A percentile compares a stretch with the other conserved stretches of the same genome.
Evolutionary conservation across 2,797 vertebrate genomes (phyloP).

Genomic region (Neosilurus mollespiculum): DNA sequence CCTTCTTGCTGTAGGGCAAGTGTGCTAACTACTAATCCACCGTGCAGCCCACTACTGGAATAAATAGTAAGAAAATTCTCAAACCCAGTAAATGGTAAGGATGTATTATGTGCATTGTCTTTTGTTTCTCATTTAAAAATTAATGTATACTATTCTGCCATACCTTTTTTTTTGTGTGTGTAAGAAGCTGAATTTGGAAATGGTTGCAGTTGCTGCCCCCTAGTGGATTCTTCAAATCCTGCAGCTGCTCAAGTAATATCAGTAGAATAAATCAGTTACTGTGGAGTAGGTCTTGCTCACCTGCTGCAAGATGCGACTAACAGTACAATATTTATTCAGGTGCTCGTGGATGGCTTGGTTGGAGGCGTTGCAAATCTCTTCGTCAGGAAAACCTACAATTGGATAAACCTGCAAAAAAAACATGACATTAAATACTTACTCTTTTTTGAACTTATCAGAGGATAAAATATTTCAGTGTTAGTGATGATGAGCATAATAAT

Average conservation of each 20-base stretch:
- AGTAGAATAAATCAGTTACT: not conserved
- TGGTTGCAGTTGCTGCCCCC: slow-evolving; percentile 17
- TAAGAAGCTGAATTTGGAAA: not conserved
- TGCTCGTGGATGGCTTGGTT: slow-evolving; percentile 70
- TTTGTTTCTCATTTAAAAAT: not conserved
- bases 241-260: not conserved
- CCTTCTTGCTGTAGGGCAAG: too few relatives aligned
- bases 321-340: slow-evolving; percentile 54
- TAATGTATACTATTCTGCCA: too few relatives aligned
- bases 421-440: not conserved
- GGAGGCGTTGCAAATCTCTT: slow-evolving; percentile 71
- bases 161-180: too few relatives aligned
- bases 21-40: too few relatives aligned
- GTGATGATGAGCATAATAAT: too few relatives aligned
- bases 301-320: slow-evolving; percentile 77
- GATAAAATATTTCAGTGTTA: not conserved
- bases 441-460: not conserved
- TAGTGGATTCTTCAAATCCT: not conserved
- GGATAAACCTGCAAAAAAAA: slow-evolving; percentile 76
- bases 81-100: not conserved
- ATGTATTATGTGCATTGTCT: not conserved
- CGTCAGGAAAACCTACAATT: slow-evolving; percentile 73
- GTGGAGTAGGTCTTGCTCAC: slow-evolving; percentile 56
- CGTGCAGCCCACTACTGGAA: not conserved
- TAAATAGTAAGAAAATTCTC: not conserved